Conservation (phyloP, 2,888 invertebrate genomes). For the Temnothorax unifasciatus region DNA sequence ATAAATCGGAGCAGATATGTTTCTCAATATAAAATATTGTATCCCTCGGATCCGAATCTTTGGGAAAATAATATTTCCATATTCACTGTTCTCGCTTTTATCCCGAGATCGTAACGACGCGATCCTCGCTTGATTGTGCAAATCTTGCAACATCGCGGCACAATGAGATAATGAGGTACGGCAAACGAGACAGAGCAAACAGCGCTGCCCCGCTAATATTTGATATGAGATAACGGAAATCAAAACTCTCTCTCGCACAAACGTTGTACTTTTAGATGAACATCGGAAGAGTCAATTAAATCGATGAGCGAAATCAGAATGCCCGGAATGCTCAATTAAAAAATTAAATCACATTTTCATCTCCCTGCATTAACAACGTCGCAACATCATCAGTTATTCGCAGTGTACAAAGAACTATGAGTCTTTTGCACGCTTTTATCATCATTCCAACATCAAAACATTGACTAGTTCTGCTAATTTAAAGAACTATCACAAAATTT, state of each 20-base stretch:
- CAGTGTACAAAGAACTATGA: background rate
- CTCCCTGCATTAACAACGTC: background rate
- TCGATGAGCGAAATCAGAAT: background rate
- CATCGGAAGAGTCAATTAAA: conserved; percentile 25
- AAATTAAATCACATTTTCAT: conserved; percentile 9
- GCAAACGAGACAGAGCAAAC: conserved; percentile 37
- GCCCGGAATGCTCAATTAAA: background rate
- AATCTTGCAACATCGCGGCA: conserved; percentile 13
- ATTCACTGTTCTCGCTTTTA: conserved; percentile 1
- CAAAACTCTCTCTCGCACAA: conserved; percentile 10
- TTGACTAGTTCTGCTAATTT: background rate
- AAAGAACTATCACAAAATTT: background rate
- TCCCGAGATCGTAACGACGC: background rate
- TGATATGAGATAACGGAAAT: conserved; percentile 39
- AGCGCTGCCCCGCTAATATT: conserved; percentile 29
- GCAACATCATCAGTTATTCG: background rate
- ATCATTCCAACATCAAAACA: background rate
- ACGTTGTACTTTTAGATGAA: background rate
- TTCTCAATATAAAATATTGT: background rate
- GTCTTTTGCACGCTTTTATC: background rate
- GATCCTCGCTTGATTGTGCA: background rate
- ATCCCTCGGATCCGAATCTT: background rate
- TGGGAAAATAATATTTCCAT: background rate
- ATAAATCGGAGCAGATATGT: background rate
- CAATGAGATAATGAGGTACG: conserved; percentile 43